Percentiles rank a stretch among this genome's conserved stretches.
Evolutionary conservation across 2,113 vertebrate species (phyloP).

Genomic region (Phyllostomus discolor): DNA sequence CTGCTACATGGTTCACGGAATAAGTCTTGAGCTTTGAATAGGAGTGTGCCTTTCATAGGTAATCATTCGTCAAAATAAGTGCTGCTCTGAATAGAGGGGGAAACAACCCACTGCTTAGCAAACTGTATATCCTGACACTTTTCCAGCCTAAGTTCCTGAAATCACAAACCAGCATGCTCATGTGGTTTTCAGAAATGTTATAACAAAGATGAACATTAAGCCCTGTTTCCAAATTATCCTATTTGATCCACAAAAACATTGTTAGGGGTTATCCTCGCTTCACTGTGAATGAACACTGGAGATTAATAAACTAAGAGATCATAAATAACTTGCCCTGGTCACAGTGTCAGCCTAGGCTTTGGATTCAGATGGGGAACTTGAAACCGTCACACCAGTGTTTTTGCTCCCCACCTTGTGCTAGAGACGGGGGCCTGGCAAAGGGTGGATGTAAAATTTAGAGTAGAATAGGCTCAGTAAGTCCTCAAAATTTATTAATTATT

Average conservation of each 20-base stretch:
- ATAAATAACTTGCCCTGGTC: neutral
- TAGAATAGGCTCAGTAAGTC: neutral
- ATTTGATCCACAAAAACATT: neutral
- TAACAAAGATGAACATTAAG: neutral
- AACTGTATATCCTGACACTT: neutral
- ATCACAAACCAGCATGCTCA: neutral
- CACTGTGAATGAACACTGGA: neutral
- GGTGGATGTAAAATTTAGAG: neutral
- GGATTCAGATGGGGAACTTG: neutral
- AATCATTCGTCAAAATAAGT: neutral
- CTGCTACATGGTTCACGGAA: neutral
- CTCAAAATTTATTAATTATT: neutral
- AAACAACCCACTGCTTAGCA: neutral
- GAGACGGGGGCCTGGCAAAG: neutral
- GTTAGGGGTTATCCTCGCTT: neutral
- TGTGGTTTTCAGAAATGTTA: conserved; percentile 21
- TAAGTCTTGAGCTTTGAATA: conserved; percentile 26
- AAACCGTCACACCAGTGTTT: neutral
- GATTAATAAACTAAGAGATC: neutral
- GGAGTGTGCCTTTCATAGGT: neutral
- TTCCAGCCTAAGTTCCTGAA: neutral
- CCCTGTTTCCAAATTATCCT: neutral
- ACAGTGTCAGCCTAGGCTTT: neutral
- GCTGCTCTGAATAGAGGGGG: neutral
- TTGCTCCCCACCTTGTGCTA: neutral